These are phyloP conservation scores for Phenganax marumi DNA, from an alignment of 92 coral and sea anemone genomes.

Conservation along the genomic window DNA sequence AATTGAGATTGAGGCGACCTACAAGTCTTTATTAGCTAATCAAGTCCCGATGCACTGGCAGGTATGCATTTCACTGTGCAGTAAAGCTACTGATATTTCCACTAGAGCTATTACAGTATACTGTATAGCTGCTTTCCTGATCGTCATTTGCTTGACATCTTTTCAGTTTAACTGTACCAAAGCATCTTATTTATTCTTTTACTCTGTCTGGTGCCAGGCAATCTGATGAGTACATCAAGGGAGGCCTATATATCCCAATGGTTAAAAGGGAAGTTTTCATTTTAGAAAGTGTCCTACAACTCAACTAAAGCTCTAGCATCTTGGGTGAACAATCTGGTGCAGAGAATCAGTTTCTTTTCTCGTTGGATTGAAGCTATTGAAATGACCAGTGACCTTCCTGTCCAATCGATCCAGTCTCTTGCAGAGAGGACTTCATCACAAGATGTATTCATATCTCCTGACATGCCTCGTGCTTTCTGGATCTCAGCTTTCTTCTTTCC, in stretches of 20 bases:
- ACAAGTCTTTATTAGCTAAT: constrained; percentile 74
- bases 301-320: constrained; percentile 91
- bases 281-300: constrained; percentile 74
- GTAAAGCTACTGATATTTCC: not conserved
- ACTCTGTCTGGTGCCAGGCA: too few relatives aligned
- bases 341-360: constrained; percentile 77
- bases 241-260: too few relatives aligned
- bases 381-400: constrained; percentile 16
- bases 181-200: too few relatives aligned
- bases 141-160: too few relatives aligned
- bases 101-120: not conserved
- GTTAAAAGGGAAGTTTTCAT: not conserved
- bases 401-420: constrained; percentile 55
- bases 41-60: constrained; percentile 86
- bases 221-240: too few relatives aligned
- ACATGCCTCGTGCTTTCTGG: constrained; percentile 91
- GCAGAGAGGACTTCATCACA: constrained; percentile 54
- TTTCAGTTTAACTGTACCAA: too few relatives aligned
- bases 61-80: constrained; percentile 45
- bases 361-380: constrained; percentile 72
- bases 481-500: constrained; percentile 93
- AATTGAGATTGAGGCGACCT: constrained; percentile 73
- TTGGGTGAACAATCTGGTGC: constrained; percentile 85
- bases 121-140: too few relatives aligned
- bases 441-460: constrained; percentile 46